phyloP scores from a whole-genome alignment of 1,140 invertebrate species.

The Drosophila tsacasi region DNA sequence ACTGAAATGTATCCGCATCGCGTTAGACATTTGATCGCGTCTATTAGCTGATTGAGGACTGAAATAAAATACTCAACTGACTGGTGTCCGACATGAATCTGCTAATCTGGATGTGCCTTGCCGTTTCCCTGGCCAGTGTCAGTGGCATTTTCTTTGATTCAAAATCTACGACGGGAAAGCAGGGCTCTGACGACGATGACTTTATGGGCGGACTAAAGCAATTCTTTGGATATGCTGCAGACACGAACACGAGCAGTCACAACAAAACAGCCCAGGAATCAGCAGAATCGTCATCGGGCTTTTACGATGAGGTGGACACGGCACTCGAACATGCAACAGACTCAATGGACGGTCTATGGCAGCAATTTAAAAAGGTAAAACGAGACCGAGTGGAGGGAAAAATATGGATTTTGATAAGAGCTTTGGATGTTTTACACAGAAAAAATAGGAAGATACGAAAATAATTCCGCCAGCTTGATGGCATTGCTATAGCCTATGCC shows the following conservation, averaged over 20 bases:
- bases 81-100: slow-evolving; percentile 43
- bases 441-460: not conserved
- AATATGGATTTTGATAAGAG: not conserved
- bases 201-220: slow-evolving; percentile 46
- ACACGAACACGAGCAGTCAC: slow-evolving; percentile 20
- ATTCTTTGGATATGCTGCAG: slow-evolving; percentile 39
- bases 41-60: slow-evolving; percentile 26
- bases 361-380: slow-evolving; percentile 63
- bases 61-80: slow-evolving; percentile 3
- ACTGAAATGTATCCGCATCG: slow-evolving; percentile 22
- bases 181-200: slow-evolving; percentile 25
- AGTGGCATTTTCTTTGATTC: slow-evolving; percentile 42
- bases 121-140: slow-evolving; percentile 22
- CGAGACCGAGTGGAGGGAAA: not conserved
- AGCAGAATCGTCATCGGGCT: slow-evolving; percentile 1
- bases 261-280: slow-evolving; percentile 23
- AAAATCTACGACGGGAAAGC: not conserved
- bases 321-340: slow-evolving; percentile 53
- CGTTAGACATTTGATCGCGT: slow-evolving; percentile 39
- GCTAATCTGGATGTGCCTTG: slow-evolving; percentile 35
- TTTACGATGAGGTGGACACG: slow-evolving; percentile 52
- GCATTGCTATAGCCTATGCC: not conserved
- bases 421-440: not conserved
- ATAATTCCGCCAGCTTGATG: not conserved
- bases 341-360: slow-evolving; percentile 45